Evolutionary conservation across 2,888 invertebrate genomes (phyloP).

Genomic region (Ormyrus nitidulus): DNA sequence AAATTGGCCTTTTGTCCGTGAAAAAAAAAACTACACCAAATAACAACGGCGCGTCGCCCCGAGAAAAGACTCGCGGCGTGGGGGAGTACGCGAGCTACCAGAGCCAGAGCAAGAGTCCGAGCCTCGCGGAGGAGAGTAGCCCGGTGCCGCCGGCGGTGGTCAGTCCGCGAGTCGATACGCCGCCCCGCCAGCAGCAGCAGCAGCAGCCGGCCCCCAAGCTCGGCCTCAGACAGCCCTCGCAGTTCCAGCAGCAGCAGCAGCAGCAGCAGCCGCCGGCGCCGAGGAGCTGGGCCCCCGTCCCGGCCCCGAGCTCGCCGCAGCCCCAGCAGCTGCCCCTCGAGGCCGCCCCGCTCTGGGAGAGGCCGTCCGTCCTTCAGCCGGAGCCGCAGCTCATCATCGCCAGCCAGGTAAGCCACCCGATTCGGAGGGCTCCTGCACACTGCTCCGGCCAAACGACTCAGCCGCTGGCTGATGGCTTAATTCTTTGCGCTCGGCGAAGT

Average conservation of each 20-base stretch:
- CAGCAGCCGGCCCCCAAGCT: conserved; percentile 60
- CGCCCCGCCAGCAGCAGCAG: conserved; percentile 49
- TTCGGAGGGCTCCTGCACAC: conserved; percentile 23
- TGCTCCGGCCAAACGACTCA: too few species aligned
- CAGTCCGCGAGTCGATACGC: not conserved
- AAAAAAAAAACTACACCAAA: too few species aligned
- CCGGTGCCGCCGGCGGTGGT: not conserved
- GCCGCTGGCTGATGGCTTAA: too few species aligned
- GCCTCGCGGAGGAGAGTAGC: conserved; percentile 59
- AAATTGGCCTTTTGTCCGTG: too few species aligned
- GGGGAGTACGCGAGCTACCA: conserved; percentile 63
- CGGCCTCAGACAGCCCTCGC: conserved; percentile 65
- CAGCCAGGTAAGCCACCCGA: conserved; percentile 10
- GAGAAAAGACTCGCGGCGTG: conserved; percentile 67
- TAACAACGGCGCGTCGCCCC: not conserved
- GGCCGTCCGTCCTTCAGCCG: too few species aligned
- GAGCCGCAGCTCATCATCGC: not conserved
- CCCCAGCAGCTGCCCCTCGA: not conserved
- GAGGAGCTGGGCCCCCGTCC: conserved; percentile 76
- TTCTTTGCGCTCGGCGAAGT: too few species aligned
- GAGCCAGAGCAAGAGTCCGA: conserved; percentile 64
- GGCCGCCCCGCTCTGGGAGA: too few species aligned
- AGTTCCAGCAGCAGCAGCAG: not conserved
- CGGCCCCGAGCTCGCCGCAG: conserved; percentile 71
- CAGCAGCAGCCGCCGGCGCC: conserved; percentile 47